Evolutionary conservation across 2,888 invertebrate species (phyloP).

Genomic region (Tetragonula carbonaria): DNA sequence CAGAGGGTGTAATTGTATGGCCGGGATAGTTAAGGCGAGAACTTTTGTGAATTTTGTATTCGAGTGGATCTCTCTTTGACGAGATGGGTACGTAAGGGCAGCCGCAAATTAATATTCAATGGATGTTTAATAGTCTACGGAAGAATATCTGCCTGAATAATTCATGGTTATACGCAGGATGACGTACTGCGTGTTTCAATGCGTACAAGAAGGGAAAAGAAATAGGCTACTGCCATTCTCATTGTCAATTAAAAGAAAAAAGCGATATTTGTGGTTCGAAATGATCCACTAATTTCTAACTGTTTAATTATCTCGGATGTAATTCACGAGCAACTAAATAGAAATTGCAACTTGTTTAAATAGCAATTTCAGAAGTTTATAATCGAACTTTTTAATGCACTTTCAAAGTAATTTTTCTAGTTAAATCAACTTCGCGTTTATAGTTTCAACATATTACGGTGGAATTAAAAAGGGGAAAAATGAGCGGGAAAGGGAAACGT

Average conservation of each 20-base stretch:
- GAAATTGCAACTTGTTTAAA: constrained; percentile 11
- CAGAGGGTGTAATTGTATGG: not conserved
- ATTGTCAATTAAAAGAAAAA: not conserved
- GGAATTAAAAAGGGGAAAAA: constrained; percentile 1
- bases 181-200: not conserved
- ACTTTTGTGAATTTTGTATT: not conserved
- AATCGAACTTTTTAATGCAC: constrained; percentile 7
- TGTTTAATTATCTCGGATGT: not conserved
- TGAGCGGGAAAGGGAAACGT: not conserved
- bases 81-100: not conserved
- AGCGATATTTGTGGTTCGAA: not conserved
- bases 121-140: not conserved
- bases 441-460: constrained; percentile 17
- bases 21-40: not conserved
- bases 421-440: constrained; percentile 14
- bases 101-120: constrained; percentile 1
- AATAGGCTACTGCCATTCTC: not conserved
- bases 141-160: not conserved
- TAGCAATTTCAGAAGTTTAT: not conserved
- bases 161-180: not conserved
- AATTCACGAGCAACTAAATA: not conserved
- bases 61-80: not conserved
- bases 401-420: constrained; percentile 17
- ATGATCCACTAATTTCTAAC: not conserved
- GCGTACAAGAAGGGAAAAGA: not conserved